Conservation (phyloP, 64 coral and sea anemone species). For the Dendrophyllia cribrosa region DNA sequence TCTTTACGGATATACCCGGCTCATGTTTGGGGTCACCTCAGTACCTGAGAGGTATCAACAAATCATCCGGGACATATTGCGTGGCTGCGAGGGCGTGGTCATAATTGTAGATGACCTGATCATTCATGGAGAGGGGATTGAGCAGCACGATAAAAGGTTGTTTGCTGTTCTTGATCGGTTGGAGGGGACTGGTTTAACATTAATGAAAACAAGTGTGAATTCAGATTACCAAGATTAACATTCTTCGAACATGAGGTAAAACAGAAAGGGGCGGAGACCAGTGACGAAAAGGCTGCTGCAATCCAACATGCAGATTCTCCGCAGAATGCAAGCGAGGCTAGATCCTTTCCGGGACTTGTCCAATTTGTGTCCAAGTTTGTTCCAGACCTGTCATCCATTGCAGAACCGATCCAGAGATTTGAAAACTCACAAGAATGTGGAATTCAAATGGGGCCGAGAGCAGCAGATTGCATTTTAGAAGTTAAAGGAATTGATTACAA, state of each 20-base stretch:
- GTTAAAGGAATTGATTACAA: conserved; percentile 19
- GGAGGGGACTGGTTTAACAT: not conserved
- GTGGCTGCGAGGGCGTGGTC: not conserved
- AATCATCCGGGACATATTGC: not conserved
- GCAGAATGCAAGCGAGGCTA: conserved; percentile 37
- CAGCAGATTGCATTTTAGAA: conserved; percentile 29
- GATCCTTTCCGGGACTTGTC: conserved; percentile 27
- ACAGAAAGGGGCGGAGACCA: conserved; percentile 16
- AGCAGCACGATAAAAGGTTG: not conserved
- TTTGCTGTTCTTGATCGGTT: not conserved
- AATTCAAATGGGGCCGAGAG: not conserved
- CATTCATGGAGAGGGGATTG: not conserved
- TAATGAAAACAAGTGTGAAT: not conserved
- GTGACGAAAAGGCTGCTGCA: conserved; percentile 23
- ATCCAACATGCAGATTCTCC: conserved; percentile 13
- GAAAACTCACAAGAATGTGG: conserved; percentile 6
- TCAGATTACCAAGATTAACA: conserved; percentile 4
- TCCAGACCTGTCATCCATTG: not conserved
- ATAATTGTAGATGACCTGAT: not conserved
- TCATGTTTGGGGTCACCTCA: not conserved
- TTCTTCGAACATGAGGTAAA: conserved; percentile 36
- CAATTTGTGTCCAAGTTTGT: conserved; percentile 52
- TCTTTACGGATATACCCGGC: not conserved
- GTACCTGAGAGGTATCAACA: not conserved
- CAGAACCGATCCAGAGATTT: conserved; percentile 11